phyloP scores from a whole-genome alignment of 2,797 vertebrate species.

The Telmatherina bonti region DNA sequence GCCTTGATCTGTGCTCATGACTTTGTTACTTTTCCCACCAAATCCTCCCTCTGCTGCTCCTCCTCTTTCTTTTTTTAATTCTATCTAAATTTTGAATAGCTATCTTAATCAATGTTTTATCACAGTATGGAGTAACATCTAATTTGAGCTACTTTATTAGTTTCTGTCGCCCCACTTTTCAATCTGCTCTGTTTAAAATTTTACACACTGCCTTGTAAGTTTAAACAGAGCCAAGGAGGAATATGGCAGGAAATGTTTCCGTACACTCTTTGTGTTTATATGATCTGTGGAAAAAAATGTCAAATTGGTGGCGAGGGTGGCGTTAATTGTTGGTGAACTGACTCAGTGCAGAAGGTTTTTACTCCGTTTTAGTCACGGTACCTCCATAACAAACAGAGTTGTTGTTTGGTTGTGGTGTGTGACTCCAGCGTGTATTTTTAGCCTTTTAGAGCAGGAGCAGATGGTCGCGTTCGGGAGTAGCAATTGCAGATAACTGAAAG shows the following conservation, averaged over 20 bases:
- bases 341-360: background rate
- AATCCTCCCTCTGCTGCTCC: background rate
- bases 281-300: background rate
- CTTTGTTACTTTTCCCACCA: constrained; percentile 43
- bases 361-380: constrained; percentile 35
- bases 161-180: constrained; percentile 73
- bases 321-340: background rate
- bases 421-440: constrained; percentile 74
- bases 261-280: constrained; percentile 5
- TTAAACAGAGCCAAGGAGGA: constrained; percentile 32
- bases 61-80: background rate
- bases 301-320: background rate
- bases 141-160: constrained; percentile 68
- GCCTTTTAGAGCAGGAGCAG: constrained; percentile 57
- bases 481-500: constrained; percentile 64
- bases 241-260: constrained; percentile 8
- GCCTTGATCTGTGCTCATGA: constrained; percentile 53
- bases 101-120: constrained; percentile 79
- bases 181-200: constrained; percentile 82
- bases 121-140: constrained; percentile 68
- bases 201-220: constrained; percentile 50
- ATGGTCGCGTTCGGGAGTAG: constrained; percentile 57
- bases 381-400: constrained; percentile 38
- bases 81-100: constrained; percentile 67
- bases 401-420: constrained; percentile 27